Percentiles rank a stretch among this genome's conserved stretches.
phyloP scores from a whole-genome alignment of 2,113 vertebrate genomes.

The Muscicapa adusta region DNA sequence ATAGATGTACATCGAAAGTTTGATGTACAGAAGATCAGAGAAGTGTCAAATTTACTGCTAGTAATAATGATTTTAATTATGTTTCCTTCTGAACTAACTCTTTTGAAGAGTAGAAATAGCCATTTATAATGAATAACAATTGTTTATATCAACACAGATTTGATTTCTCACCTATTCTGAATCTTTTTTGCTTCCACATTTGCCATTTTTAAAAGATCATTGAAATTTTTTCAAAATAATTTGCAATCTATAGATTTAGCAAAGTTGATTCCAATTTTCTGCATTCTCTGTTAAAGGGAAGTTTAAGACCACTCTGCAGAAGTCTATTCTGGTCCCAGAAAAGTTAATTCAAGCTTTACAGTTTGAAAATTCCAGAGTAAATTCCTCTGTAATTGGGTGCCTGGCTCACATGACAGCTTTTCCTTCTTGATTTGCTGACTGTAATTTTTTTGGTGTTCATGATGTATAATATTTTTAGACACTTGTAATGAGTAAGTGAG shows the following conservation, averaged over 20 bases:
- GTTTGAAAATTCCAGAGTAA: neutral
- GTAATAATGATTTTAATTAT: neutral
- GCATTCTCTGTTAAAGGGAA: neutral
- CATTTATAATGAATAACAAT: neutral
- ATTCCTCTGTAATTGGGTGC: neutral
- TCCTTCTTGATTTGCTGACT: neutral
- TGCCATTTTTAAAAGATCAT: neutral
- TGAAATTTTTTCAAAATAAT: neutral
- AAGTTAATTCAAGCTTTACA: neutral
- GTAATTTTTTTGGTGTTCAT: neutral
- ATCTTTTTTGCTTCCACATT: neutral
- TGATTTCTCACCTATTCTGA: neutral
- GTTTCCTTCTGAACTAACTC: neutral
- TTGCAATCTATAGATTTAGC: neutral
- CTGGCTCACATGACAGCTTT: neutral
- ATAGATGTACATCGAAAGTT: neutral
- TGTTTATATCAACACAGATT: neutral
- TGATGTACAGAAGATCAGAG: neutral
- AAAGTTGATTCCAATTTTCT: neutral
- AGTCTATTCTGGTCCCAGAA: neutral
- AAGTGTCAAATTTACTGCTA: neutral
- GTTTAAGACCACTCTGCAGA: neutral
- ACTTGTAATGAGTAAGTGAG: neutral
- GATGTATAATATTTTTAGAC: neutral
- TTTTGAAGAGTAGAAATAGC: neutral